Conservation (phyloP, 2,888 invertebrate species). For the Epistrophella euchroma region DNA sequence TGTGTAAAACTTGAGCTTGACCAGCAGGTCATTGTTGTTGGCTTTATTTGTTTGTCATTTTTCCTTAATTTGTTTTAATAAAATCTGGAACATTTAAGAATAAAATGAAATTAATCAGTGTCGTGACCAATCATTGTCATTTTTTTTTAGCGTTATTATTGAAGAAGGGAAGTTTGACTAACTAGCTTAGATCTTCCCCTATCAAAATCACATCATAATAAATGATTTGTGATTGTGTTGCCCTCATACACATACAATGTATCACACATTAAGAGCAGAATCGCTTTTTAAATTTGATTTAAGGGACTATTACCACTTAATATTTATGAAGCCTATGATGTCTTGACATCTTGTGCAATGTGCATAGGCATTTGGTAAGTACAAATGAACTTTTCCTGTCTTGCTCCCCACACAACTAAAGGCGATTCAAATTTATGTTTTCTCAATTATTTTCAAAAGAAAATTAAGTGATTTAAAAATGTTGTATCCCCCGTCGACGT, state of each 20-base stretch:
- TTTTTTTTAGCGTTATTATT: conserved; percentile 33
- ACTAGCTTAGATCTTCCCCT: conserved; percentile 49
- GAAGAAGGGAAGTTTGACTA: conserved; percentile 48
- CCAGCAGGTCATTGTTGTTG: background rate
- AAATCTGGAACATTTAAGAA: background rate
- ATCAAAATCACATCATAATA: conserved; percentile 29
- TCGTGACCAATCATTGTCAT: conserved; percentile 26
- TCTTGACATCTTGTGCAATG: conserved; percentile 27
- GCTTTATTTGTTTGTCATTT: background rate
- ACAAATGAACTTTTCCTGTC: conserved; percentile 57
- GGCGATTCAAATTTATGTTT: conserved; percentile 24
- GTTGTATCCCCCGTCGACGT: background rate
- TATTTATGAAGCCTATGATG: background rate
- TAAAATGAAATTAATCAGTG: conserved; percentile 35
- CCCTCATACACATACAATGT: no score
- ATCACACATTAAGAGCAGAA: conserved; percentile 11
- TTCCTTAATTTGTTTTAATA: background rate
- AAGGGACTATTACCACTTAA: conserved; percentile 50
- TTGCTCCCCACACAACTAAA: conserved; percentile 31
- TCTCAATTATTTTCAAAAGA: conserved; percentile 59
- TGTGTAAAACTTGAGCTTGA: conserved; percentile 9
- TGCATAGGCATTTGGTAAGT: background rate
- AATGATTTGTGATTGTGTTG: conserved; percentile 57
- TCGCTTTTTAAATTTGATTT: conserved; percentile 36
- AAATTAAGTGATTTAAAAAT: conserved; percentile 63